Conservation (phyloP, 2,797 vertebrate genomes). For the Amblyraja radiata region DNA sequence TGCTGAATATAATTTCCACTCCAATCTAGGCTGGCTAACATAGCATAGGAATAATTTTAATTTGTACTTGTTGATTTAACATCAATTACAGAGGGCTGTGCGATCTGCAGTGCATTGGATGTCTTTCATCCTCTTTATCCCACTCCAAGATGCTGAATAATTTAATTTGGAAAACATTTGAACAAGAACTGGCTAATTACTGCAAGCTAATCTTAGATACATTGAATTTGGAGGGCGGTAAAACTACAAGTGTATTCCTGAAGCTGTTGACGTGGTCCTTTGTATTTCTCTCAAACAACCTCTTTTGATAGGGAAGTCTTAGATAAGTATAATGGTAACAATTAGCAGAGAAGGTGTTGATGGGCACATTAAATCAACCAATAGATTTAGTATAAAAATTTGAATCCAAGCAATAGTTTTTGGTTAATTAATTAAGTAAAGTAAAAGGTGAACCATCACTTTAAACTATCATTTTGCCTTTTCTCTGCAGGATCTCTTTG, state of each 20-base stretch:
- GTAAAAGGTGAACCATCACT: background rate
- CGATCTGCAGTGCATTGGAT: background rate
- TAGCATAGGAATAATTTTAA: background rate
- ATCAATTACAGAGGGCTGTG: background rate
- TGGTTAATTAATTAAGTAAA: background rate
- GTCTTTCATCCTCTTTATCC: background rate
- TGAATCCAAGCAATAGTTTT: background rate
- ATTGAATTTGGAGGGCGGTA: background rate
- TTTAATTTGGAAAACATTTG: background rate
- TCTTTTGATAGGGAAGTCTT: background rate
- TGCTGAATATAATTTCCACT: constrained; percentile 9
- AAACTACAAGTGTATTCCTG: background rate
- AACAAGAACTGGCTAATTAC: background rate
- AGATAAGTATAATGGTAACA: background rate
- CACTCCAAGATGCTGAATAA: background rate
- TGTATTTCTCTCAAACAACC: background rate
- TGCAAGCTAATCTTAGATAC: background rate
- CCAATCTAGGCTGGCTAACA: background rate
- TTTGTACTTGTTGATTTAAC: background rate
- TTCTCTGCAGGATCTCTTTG: constrained; percentile 76
- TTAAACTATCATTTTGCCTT: constrained; percentile 5
- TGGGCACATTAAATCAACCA: background rate
- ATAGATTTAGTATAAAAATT: background rate
- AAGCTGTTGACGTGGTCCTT: background rate
- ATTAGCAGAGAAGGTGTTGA: background rate